phyloP scores from a whole-genome alignment of 2,888 invertebrate genomes.

The Hypercompe scribonia region DNA sequence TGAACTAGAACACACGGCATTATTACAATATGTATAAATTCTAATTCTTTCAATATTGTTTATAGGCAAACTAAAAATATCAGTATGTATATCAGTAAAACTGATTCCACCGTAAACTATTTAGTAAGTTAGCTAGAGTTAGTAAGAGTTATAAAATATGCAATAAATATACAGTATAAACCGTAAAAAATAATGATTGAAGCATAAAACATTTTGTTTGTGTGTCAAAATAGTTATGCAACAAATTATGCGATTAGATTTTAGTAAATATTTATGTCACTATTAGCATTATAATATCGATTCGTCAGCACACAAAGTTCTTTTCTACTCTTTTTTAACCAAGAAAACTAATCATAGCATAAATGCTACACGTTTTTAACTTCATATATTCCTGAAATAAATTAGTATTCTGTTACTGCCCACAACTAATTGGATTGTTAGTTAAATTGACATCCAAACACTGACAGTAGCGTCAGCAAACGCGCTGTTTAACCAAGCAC shows the following conservation, averaged over 20 bases:
- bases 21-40: not conserved
- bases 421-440: conserved; percentile 71
- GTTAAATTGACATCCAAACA: conserved; percentile 67
- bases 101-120: not conserved
- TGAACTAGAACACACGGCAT: not conserved
- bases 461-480: conserved; percentile 44
- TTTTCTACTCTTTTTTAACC: not conserved
- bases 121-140: too few species aligned
- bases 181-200: not conserved
- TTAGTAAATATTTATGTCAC: not conserved
- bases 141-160: too few species aligned
- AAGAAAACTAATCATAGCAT: conserved; percentile 18
- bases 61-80: not conserved
- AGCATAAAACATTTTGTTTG: too few species aligned
- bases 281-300: not conserved
- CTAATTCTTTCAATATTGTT: not conserved
- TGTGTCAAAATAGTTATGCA: not conserved
- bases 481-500: conserved; percentile 49
- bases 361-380: conserved; percentile 39
- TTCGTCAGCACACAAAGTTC: too few species aligned
- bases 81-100: not conserved
- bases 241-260: not conserved
- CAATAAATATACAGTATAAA: not conserved
- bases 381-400: conserved; percentile 53
- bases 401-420: conserved; percentile 71